Evolutionary conservation across 2,888 invertebrate species (phyloP).

Genomic region (Chironomus riparius): DNA sequence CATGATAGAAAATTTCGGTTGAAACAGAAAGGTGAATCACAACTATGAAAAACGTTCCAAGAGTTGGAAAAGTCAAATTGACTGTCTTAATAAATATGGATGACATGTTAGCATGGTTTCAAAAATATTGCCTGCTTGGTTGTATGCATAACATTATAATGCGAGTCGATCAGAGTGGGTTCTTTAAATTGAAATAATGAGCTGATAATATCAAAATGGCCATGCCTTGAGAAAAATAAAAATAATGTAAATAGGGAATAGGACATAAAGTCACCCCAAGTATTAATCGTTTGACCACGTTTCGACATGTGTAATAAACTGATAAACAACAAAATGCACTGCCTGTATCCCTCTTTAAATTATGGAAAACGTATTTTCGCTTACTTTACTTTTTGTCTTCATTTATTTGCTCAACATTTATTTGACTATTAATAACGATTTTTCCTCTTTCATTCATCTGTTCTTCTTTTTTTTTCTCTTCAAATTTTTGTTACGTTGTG

Average conservation of each 20-base stretch:
- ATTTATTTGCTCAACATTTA: slow-evolving; percentile 27
- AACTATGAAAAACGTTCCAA: too few species aligned
- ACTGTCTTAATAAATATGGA: too few species aligned
- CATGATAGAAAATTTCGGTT: too few species aligned
- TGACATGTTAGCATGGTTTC: too few species aligned
- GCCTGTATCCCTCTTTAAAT: not conserved
- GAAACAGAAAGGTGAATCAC: too few species aligned
- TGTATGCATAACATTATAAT: too few species aligned
- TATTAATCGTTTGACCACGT: slow-evolving; percentile 27
- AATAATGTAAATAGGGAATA: not conserved
- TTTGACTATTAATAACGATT: slow-evolving; percentile 26
- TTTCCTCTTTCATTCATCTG: not conserved
- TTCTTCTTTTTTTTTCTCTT: not conserved
- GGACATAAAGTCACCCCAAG: slow-evolving; percentile 21
- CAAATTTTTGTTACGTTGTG: not conserved
- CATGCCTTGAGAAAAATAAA: too few species aligned
- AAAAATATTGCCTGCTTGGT: too few species aligned
- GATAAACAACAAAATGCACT: slow-evolving; percentile 21
- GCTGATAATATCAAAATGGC: too few species aligned
- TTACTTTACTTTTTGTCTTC: not conserved
- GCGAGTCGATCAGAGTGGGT: too few species aligned
- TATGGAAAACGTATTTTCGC: not conserved
- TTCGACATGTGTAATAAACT: slow-evolving; percentile 26
- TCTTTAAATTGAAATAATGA: too few species aligned
- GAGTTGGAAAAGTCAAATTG: too few species aligned